A percentile compares a stretch with the other conserved stretches of the same genome.
phyloP scores from a whole-genome alignment of 30 jellyfish, hydroid and myxozoan species.

The Cassiopea xamachana region DNA sequence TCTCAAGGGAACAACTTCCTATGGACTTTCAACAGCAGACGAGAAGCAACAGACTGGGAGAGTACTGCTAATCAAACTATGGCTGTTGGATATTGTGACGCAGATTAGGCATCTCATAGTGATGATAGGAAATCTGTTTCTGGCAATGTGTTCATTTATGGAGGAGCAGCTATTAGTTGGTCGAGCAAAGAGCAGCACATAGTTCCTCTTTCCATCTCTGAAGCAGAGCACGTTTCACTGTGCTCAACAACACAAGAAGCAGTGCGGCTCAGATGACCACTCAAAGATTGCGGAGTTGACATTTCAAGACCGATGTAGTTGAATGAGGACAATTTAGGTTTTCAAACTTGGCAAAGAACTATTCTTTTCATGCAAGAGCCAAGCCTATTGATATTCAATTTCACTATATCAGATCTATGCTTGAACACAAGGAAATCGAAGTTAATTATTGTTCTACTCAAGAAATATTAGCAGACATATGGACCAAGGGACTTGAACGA shows the following conservation, averaged over 20 bases:
- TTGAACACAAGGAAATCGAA: not conserved
- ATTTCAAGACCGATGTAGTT: not conserved
- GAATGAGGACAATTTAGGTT: slow-evolving; percentile 29
- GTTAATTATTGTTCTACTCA: slow-evolving; percentile 8
- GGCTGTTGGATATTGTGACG: slow-evolving; percentile 37
- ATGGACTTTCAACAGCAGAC: slow-evolving; percentile 6
- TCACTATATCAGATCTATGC: slow-evolving; percentile 17
- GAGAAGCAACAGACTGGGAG: not conserved
- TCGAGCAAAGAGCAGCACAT: slow-evolving; percentile 23
- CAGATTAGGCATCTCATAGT: slow-evolving; percentile 45
- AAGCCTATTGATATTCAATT: slow-evolving; percentile 27
- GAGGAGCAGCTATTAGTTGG: slow-evolving; percentile 45
- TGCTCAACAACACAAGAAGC: slow-evolving; percentile 56
- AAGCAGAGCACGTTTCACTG: slow-evolving; percentile 51
- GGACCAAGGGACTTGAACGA: slow-evolving; percentile 15
- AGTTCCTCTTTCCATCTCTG: slow-evolving; percentile 43
- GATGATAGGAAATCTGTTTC: slow-evolving; percentile 18
- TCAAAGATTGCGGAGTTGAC: not conserved
- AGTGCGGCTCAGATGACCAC: slow-evolving; percentile 32
- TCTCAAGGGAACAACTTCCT: slow-evolving; percentile 40
- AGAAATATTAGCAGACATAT: slow-evolving; percentile 12
- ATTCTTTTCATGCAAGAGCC: not conserved
- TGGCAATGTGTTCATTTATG: slow-evolving; percentile 25
- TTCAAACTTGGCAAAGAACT: slow-evolving; percentile 2
- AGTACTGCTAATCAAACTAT: not conserved